phyloP scores from a whole-genome alignment of 2,797 vertebrate genomes.

The Argya squamiceps region DNA sequence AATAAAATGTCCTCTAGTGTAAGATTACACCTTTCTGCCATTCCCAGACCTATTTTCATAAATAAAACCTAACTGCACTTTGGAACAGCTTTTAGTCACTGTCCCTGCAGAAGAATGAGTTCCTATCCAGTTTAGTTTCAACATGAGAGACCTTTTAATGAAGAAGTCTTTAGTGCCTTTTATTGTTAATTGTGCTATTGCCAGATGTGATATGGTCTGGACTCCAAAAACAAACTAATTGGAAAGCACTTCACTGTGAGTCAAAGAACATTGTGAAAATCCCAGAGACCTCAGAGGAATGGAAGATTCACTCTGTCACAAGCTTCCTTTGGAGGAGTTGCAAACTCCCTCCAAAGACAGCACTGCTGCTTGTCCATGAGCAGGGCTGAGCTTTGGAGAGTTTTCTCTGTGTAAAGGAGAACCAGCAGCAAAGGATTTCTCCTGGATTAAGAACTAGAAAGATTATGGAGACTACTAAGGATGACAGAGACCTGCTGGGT shows the following conservation, averaged over 20 bases:
- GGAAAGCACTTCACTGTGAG: background rate
- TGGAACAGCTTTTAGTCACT: background rate
- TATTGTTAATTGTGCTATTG: background rate
- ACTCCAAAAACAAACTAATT: background rate
- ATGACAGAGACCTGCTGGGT: background rate
- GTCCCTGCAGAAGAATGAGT: background rate
- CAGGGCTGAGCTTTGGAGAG: background rate
- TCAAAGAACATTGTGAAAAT: constrained; percentile 8
- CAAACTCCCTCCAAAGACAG: background rate
- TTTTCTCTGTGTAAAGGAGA: background rate
- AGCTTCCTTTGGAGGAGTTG: background rate
- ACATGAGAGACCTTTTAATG: background rate
- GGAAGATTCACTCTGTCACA: background rate
- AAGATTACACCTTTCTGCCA: constrained; percentile 40
- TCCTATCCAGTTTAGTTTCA: background rate
- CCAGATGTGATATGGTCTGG: background rate
- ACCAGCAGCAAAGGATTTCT: background rate
- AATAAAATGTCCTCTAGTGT: constrained; percentile 18
- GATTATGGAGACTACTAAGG: background rate
- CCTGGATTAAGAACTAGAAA: background rate
- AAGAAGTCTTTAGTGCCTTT: background rate
- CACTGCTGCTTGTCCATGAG: background rate
- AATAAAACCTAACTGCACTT: background rate
- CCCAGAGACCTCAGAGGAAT: background rate
- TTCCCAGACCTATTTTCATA: constrained; percentile 31